Percentiles rank a stretch among this genome's conserved stretches.
These are phyloP conservation scores for Tragelaphus strepsiceros DNA, from an alignment of 2,113 vertebrate species.

Conservation along the genomic window DNA sequence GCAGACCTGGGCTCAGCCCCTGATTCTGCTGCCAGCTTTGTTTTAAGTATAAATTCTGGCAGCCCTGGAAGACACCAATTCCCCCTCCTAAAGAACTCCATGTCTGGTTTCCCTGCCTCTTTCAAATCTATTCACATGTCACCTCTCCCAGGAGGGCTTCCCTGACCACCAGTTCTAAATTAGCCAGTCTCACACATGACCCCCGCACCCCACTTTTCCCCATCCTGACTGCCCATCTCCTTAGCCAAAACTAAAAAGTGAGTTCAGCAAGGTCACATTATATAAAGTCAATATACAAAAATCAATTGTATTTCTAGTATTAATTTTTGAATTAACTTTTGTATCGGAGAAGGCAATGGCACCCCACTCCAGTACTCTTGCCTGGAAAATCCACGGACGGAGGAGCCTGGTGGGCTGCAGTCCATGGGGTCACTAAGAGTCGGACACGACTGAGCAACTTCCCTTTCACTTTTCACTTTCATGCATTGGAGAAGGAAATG, in stretches of 20 bases:
- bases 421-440: no score
- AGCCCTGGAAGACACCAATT: not conserved
- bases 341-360: not conserved
- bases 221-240: not conserved
- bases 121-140: not conserved
- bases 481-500: no score
- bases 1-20: not conserved
- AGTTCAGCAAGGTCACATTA: not conserved
- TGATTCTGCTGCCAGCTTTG: not conserved
- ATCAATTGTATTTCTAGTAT: not conserved
- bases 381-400: no score
- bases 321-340: not conserved
- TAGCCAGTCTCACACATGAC: not conserved
- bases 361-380: no score
- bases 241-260: not conserved
- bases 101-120: not conserved
- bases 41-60: not conserved
- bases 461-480: no score
- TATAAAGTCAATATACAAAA: not conserved
- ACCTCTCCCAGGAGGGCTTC: not conserved
- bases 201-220: not conserved
- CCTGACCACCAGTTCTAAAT: not conserved
- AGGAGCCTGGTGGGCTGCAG: no score
- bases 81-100: not conserved
- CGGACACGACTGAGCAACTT: no score